phyloP scores from a whole-genome alignment of 2,797 vertebrate species.

The Craterocephalus amniculus region DNA sequence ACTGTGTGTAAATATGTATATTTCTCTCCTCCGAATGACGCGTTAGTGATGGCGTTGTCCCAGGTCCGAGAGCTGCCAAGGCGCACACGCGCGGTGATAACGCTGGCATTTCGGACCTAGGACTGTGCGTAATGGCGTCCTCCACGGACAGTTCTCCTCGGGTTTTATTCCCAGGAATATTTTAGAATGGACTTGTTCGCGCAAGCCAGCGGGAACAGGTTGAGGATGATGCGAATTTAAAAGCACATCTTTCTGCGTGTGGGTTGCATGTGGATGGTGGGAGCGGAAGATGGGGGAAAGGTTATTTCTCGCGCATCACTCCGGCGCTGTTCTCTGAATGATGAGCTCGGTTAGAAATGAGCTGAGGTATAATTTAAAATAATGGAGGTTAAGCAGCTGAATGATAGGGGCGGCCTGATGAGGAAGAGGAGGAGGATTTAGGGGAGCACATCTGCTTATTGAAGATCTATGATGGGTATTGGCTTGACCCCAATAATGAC shows the following conservation, averaged over 20 bases:
- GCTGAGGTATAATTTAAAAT: slow-evolving; percentile 33
- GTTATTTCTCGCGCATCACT: slow-evolving; percentile 42
- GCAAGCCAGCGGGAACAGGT: background rate
- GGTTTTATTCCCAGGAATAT: slow-evolving; percentile 30
- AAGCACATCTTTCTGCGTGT: slow-evolving; percentile 14
- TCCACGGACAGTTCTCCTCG: slow-evolving; percentile 60
- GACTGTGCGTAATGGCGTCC: slow-evolving; percentile 87
- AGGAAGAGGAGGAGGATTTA: slow-evolving; percentile 8
- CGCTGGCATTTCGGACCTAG: slow-evolving; percentile 77
- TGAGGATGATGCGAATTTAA: slow-evolving; percentile 6
- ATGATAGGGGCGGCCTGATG: slow-evolving; percentile 20
- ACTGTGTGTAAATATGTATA: slow-evolving; percentile 41
- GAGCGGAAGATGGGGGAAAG: slow-evolving; percentile 30
- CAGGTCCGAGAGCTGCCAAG: slow-evolving; percentile 79
- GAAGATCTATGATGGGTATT: slow-evolving; percentile 4
- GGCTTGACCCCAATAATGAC: slow-evolving; percentile 53
- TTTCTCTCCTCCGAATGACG: slow-evolving; percentile 28
- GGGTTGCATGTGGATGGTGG: slow-evolving; percentile 23
- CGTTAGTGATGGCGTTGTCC: slow-evolving; percentile 49
- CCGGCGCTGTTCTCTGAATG: slow-evolving; percentile 30
- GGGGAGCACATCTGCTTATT: slow-evolving; percentile 7
- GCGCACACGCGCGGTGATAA: slow-evolving; percentile 55
- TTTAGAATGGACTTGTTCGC: slow-evolving; percentile 1
- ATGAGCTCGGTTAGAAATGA: slow-evolving; percentile 29
- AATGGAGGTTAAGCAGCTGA: slow-evolving; percentile 13